Evolutionary conservation across 1,140 invertebrate species (phyloP).

Genomic region (Octopus sinensis): DNA sequence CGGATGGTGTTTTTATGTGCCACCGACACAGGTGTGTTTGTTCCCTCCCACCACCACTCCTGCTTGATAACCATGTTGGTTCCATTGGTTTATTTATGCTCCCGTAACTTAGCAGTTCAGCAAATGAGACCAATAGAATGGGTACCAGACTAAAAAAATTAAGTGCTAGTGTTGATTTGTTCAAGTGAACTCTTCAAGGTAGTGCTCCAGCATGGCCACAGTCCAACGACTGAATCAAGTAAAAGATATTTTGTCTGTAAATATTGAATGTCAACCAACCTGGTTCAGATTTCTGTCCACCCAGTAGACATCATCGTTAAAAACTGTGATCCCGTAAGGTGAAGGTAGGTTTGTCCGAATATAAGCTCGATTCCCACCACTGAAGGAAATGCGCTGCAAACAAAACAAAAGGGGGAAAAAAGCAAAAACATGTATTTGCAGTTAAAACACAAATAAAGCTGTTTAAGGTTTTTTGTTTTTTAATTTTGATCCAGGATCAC

Average conservation of each 20-base stretch:
- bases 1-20: too few species aligned
- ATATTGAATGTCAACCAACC: conserved; percentile 20
- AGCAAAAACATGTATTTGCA: too few species aligned
- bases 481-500: too few species aligned
- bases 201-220: neutral
- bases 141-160: too few species aligned
- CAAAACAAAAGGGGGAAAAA: conserved; percentile 25
- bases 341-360: conserved; percentile 87
- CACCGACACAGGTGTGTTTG: too few species aligned
- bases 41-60: too few species aligned
- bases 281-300: conserved; percentile 82
- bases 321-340: conserved; percentile 88
- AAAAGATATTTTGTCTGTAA: neutral
- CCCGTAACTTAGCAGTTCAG: too few species aligned
- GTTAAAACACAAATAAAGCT: too few species aligned
- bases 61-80: too few species aligned
- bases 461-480: too few species aligned
- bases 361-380: conserved; percentile 62
- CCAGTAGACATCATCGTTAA: conserved; percentile 82
- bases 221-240: neutral
- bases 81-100: too few species aligned
- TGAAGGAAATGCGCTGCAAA: conserved; percentile 55
- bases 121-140: too few species aligned
- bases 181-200: neutral
- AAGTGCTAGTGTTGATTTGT: neutral